A percentile compares a stretch with the other conserved stretches of the same genome.
Conservation (phyloP, 2,113 vertebrate genomes). For the Boulengeromyrus knoepffleri region DNA sequence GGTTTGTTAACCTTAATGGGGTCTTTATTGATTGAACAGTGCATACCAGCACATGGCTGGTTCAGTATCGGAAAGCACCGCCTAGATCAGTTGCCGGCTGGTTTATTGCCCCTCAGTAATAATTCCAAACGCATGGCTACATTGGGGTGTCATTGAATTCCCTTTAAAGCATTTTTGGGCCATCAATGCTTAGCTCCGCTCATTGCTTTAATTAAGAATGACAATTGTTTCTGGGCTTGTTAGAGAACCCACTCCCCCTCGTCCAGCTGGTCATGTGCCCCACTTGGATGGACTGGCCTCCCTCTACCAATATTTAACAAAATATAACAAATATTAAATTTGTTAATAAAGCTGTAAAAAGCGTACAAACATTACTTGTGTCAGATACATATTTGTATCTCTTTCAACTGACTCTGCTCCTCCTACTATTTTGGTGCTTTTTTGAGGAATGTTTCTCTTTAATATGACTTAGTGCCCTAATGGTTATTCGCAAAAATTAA, state of each 20-base stretch:
- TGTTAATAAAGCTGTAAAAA: neutral
- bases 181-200: neutral
- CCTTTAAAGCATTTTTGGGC: neutral
- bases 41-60: neutral
- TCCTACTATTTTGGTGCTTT: neutral
- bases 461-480: neutral
- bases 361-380: neutral
- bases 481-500: neutral
- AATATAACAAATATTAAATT: too few relatives aligned
- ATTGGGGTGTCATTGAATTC: neutral
- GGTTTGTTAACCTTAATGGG: slow-evolving; percentile 7
- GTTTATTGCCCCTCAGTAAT: neutral
- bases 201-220: neutral
- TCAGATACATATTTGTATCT: neutral
- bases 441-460: neutral
- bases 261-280: neutral
- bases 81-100: neutral
- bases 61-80: neutral
- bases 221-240: neutral
- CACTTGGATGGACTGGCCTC: neutral
- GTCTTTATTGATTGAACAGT: neutral
- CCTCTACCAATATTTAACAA: neutral
- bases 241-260: neutral
- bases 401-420: neutral
- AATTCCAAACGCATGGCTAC: neutral